Evolutionary conservation across 2,797 vertebrate genomes (phyloP), one percentile per base, ranked within the genome.

Genomic region (Tragopan temminckii): DNA sequence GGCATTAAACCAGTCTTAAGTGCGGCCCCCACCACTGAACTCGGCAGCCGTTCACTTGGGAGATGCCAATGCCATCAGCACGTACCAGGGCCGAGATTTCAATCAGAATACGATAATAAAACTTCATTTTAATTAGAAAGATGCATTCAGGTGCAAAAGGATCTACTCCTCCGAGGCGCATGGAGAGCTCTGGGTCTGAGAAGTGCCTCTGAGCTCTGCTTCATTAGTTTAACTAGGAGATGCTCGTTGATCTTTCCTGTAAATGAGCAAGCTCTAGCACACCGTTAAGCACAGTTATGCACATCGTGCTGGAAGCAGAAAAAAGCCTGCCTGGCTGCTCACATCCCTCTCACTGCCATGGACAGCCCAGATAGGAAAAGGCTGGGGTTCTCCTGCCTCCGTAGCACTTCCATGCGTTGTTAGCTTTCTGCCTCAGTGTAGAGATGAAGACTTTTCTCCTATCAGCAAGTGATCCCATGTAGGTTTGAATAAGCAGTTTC

Each of bases 81-180:
- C 58, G 46, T 19, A 31, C 5, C 46, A 74, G 68, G 43, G 45
- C 69, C 36, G 52, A 62, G 64, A 55, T 36, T 75, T 33, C 85
- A 6, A 68, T 50, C 79, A 45, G 48, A 42, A 31, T 23, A 25
- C 0, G 1, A 33, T 31, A 50, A 53, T 15, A 64, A 29, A 80
- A 69, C 11, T 38, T 55, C 8, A 36, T 35, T 71, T 81, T 31
- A 29, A 90, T 84, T 70, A 67, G 91, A 79, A 93, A 76, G 33
- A 59, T 79, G 67, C 87, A 52, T 38, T 69, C 36, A 55, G 55
- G 78, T 89, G 84, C 80, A 72, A 52, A 88, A 79, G 52, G 70
- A 84, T 66, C 58, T 75, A 75, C 46, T 76, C 29, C 61, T 72
- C 24, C 0, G 2, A 55, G 55, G 74, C 36, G 48, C 82, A 33